phyloP scores from a whole-genome alignment of 1,140 invertebrate species.

The Sminthurides bifidus region DNA sequence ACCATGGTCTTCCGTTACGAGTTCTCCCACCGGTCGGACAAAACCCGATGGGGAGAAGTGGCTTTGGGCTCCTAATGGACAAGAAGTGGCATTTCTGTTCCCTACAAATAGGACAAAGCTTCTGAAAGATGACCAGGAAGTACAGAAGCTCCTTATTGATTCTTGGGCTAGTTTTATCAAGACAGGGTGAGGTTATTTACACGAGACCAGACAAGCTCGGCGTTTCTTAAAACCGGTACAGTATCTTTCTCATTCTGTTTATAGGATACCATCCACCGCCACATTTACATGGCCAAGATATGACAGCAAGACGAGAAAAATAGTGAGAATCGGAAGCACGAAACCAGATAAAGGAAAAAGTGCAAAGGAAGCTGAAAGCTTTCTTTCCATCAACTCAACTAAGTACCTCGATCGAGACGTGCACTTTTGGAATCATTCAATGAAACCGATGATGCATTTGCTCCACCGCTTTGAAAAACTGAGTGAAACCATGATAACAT shows the following conservation, averaged over 20 bases:
- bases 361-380: neutral
- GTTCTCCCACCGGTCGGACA: neutral
- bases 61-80: neutral
- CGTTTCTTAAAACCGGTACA: neutral
- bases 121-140: neutral
- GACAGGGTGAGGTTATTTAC: neutral
- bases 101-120: neutral
- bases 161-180: slow-evolving; percentile 8
- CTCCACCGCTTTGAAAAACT: neutral
- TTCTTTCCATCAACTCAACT: neutral
- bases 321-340: neutral
- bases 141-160: neutral
- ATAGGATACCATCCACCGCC: neutral
- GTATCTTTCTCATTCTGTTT: neutral
- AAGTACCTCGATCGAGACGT: slow-evolving; percentile 6
- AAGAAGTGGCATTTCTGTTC: slow-evolving; percentile 8
- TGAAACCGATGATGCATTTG: neutral
- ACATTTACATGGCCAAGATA: neutral
- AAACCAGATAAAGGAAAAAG: neutral
- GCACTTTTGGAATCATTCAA: neutral
- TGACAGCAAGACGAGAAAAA: neutral
- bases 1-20: slow-evolving; percentile 5
- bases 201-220: neutral
- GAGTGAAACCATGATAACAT: neutral
- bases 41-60: neutral